Evolutionary conservation across 2,113 vertebrate species (phyloP), one percentile per base, ranked within the genome.

Genomic region (Galemys pyrenaicus): DNA sequence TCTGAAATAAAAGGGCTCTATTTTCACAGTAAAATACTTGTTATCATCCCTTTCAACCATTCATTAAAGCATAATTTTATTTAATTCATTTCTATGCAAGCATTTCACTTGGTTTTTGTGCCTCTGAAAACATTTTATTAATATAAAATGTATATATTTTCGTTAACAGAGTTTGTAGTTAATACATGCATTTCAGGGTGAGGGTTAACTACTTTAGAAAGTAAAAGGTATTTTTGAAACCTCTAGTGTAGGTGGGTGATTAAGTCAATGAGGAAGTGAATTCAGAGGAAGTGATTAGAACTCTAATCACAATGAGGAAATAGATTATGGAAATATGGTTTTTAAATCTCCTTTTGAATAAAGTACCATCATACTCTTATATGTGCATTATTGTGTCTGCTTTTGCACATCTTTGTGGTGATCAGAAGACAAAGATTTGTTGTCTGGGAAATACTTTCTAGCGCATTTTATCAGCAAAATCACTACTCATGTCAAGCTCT

Each of bases 161-260:
- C 75, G 11, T 68, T 22, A 7, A 56, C 20, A 22, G 22, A 56
- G 20, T 56, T 22, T 22, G 54, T 56, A 56, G 54, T 56, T 20
- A 56, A 56, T 56, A 56, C 54, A 56, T 56, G 54, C 54, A 56
- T 56, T 56, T 56, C 54, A 56, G 54, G 20, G 9, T 56, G 20
- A 89, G 44, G 51, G 49, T 74, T 85, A 64, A 35, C 77, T 83
- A 56, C 35, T 90, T 68, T 62, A 86, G 35, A 74, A 90, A 64
- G 22, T 51, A 78, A 86, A 80, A 92, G 26, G 84, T 62, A 44
- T 35, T 24, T 88, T 17, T 78, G 79, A 96, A 94, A 46, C 16
- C 46, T 70, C 41, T 65, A 54, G 24, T 41, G 41, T 44, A n/a
- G 54, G 8, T 75, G 10, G 37, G 39, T 44, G 37, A 73, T 62